A percentile compares a stretch with the other conserved stretches of the same genome.
Conservation (phyloP, 2,797 vertebrate species). For the Leuciscus waleckii region DNA sequence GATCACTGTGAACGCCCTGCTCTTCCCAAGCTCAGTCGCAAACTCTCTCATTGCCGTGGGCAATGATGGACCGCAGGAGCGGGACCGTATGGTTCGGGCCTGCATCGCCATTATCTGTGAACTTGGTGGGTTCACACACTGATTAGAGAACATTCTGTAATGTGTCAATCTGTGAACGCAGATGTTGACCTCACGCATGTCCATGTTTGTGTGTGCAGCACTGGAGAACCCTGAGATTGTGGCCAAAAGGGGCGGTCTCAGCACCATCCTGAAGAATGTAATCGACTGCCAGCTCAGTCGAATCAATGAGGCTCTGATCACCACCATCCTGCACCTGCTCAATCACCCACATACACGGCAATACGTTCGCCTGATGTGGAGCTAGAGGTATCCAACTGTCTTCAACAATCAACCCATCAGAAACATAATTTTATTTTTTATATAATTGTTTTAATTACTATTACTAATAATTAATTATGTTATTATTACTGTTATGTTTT, state of each 20-base stretch:
- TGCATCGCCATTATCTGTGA: slow-evolving; percentile 98
- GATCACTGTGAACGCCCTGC: slow-evolving; percentile 97
- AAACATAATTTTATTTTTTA: not conserved
- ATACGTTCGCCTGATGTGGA: slow-evolving; percentile 95
- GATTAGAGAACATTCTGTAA: not conserved
- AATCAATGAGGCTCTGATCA: slow-evolving; percentile 98
- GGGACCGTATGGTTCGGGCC: slow-evolving; percentile 97
- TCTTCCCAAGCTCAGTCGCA: slow-evolving; percentile 95
- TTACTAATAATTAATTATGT: not conserved
- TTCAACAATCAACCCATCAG: not conserved
- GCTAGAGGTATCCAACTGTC: slow-evolving; percentile 84
- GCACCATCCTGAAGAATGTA: slow-evolving; percentile 97
- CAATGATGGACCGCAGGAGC: slow-evolving; percentile 96
- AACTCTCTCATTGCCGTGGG: slow-evolving; percentile 98
- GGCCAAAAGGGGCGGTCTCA: slow-evolving; percentile 93
- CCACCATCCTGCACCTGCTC: slow-evolving; percentile 96
- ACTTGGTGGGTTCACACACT: slow-evolving; percentile 82
- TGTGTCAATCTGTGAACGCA: not conserved
- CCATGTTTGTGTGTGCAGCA: slow-evolving; percentile 74
- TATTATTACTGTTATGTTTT: not conserved
- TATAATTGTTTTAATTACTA: not conserved
- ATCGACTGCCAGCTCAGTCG: slow-evolving; percentile 98
- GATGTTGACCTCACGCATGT: not conserved
- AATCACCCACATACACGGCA: slow-evolving; percentile 97
- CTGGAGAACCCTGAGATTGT: slow-evolving; percentile 98